Conservation (phyloP, 2,888 invertebrate species). For the Homarus gammarus region DNA sequence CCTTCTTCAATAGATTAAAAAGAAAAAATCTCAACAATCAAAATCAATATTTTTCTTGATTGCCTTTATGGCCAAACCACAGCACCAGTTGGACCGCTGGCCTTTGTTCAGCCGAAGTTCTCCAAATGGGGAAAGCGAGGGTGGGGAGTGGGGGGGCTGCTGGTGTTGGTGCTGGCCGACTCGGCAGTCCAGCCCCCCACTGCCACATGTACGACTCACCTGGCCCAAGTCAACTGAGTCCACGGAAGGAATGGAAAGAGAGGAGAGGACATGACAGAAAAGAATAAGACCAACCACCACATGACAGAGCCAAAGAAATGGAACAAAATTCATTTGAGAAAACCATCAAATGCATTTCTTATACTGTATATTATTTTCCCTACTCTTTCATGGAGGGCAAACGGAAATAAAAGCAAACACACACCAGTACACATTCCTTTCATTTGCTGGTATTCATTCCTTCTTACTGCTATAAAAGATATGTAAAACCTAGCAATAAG, state of each 20-base stretch:
- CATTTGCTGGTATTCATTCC: too few relatives aligned
- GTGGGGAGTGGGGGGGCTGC: slow-evolving; percentile 53
- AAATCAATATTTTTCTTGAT: slow-evolving; percentile 74
- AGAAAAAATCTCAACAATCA: slow-evolving; percentile 50
- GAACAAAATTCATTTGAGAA: neutral
- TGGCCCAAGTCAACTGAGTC: slow-evolving; percentile 70
- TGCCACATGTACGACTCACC: slow-evolving; percentile 67
- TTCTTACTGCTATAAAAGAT: too few relatives aligned
- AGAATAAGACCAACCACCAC: slow-evolving; percentile 23
- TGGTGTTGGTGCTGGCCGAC: slow-evolving; percentile 31
- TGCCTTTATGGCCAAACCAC: slow-evolving; percentile 75
- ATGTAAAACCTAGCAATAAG: too few relatives aligned
- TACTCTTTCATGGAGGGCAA: too few relatives aligned
- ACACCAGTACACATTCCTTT: too few relatives aligned
- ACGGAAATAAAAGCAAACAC: too few relatives aligned
- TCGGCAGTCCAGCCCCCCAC: slow-evolving; percentile 56
- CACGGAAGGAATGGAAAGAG: slow-evolving; percentile 34
- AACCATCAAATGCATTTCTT: too few relatives aligned
- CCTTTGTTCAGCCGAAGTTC: slow-evolving; percentile 69
- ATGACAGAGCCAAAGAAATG: slow-evolving; percentile 12
- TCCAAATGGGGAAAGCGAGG: slow-evolving; percentile 74
- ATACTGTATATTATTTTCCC: too few relatives aligned
- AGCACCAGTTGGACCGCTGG: slow-evolving; percentile 73
- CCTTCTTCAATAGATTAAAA: neutral
- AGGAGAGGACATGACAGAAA: slow-evolving; percentile 29